phyloP scores from a whole-genome alignment of 2,113 vertebrate species.

The Pelecanoides urinatrix region DNA sequence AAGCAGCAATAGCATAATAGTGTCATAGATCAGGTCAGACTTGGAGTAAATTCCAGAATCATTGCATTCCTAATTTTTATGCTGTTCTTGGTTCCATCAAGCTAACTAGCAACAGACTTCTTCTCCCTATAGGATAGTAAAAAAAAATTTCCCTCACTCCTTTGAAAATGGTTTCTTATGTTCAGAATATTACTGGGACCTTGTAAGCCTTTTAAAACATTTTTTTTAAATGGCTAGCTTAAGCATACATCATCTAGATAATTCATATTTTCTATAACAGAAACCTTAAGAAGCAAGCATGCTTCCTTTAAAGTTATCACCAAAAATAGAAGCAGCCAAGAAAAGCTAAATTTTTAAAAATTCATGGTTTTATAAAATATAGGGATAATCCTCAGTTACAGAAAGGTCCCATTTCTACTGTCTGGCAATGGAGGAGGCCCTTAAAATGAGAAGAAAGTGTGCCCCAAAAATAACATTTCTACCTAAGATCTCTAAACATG shows the following conservation, averaged over 20 bases:
- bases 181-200: background rate
- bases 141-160: background rate
- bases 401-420: background rate
- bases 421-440: background rate
- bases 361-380: background rate
- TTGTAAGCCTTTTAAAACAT: background rate
- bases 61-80: background rate
- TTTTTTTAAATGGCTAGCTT: background rate
- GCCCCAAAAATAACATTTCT: background rate
- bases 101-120: background rate
- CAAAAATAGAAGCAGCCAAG: background rate
- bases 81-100: background rate
- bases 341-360: background rate
- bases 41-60: background rate
- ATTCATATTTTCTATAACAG: background rate
- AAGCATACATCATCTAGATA: background rate
- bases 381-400: background rate
- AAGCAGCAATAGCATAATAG: background rate
- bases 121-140: background rate
- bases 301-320: background rate
- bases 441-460: background rate
- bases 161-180: background rate
- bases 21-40: background rate
- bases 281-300: background rate
- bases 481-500: background rate